Percentiles rank a stretch among this genome's conserved stretches.
Conservation (phyloP, 2,113 vertebrate genomes). For the Gadus chalcogrammus region DNA sequence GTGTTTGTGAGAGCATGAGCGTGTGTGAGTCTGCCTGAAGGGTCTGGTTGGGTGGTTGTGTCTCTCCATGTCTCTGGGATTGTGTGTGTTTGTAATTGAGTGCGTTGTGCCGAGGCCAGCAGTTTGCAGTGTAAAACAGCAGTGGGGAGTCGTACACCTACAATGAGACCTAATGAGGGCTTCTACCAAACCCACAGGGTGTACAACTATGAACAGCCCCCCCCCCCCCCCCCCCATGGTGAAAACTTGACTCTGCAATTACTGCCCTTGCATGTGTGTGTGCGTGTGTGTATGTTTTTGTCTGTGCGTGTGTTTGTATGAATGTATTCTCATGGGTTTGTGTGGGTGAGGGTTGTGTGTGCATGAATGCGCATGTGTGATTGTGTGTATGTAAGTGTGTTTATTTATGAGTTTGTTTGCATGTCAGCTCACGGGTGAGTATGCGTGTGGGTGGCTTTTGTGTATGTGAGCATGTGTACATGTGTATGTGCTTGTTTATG, state of each 20-base stretch:
- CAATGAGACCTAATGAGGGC: background rate
- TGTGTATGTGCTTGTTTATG: background rate
- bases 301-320: constrained; percentile 6
- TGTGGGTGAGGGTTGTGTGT: background rate
- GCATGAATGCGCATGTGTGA: background rate
- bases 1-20: background rate
- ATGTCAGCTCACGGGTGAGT: background rate
- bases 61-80: background rate
- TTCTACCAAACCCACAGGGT: background rate
- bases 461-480: constrained; percentile 25
- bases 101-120: background rate
- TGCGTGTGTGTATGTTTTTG: constrained; percentile 5
- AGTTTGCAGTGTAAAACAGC: background rate
- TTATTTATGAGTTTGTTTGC: background rate
- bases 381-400: background rate
- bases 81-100: background rate
- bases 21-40: background rate
- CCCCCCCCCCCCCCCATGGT: background rate
- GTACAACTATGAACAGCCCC: background rate
- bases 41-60: no score
- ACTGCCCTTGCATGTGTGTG: background rate
- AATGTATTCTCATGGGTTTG: constrained; percentile 19
- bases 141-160: background rate
- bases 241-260: background rate
- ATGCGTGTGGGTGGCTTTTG: background rate